These are phyloP conservation scores for Lordiphosa fenestrarum DNA, from an alignment of 2,888 invertebrate species.

Conservation along the genomic window DNA sequence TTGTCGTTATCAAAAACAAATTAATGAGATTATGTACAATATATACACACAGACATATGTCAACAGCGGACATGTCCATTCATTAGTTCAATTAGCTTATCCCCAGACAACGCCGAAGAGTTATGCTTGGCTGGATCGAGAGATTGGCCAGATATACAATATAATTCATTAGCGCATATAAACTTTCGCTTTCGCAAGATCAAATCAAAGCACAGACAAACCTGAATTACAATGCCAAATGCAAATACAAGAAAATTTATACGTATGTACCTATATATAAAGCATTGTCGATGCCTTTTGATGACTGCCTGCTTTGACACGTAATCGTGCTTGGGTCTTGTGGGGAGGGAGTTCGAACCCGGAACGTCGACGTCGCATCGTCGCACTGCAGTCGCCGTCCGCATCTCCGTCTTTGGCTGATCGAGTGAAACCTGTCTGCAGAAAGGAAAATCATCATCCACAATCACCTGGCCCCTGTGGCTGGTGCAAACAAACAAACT, in stretches of 20 bases:
- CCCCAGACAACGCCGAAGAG: slow-evolving; percentile 12
- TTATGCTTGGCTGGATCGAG: slow-evolving; percentile 24
- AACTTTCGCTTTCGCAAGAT: slow-evolving; percentile 73
- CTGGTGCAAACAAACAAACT: slow-evolving; percentile 53
- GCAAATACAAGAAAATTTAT: slow-evolving; percentile 49
- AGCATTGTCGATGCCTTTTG: slow-evolving; percentile 35
- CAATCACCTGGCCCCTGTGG: slow-evolving; percentile 44
- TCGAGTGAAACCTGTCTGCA: slow-evolving; percentile 71
- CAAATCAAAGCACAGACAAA: slow-evolving; percentile 55
- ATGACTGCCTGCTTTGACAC: slow-evolving; percentile 49
- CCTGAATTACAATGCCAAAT: slow-evolving; percentile 65
- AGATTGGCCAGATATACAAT: slow-evolving; percentile 50
- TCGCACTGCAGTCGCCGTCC: slow-evolving; percentile 16
- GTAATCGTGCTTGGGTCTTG: slow-evolving; percentile 54
- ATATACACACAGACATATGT: slow-evolving; percentile 26
- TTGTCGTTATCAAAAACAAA: slow-evolving; percentile 15
- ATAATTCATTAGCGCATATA: slow-evolving; percentile 70
- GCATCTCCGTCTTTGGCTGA: slow-evolving; percentile 36
- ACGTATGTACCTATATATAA: slow-evolving; percentile 12
- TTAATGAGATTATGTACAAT: slow-evolving; percentile 6
- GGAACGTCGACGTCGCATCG: slow-evolving; percentile 48
- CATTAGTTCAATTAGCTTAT: slow-evolving; percentile 64
- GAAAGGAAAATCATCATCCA: slow-evolving; percentile 65
- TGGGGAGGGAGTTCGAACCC: slow-evolving; percentile 57
- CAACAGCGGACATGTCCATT: slow-evolving; percentile 48